Evolutionary conservation across 2,888 invertebrate genomes (phyloP), one percentile per base, ranked within the genome.

Genomic region (Lamellibrachia satsuma): DNA sequence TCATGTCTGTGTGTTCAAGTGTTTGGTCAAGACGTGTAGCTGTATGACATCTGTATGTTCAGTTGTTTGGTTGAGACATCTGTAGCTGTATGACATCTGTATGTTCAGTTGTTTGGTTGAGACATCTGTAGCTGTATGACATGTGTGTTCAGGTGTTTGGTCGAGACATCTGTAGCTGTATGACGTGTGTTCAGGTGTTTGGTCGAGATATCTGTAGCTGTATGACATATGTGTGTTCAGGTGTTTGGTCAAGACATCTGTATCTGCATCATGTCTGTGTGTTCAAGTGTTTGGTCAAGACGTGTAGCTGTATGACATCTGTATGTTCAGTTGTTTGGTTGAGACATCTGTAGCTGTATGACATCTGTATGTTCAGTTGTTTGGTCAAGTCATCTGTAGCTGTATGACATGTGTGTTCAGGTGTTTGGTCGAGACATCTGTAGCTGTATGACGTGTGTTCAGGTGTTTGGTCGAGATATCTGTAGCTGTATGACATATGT

Each of bases 181-280:
- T 75, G 75, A 75, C 22, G 75, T 75, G 75, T 75, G 75, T 75
- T 75, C 75, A 75, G 75, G 75, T 75, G 75, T 75, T 75, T 75
- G 75, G 75, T 75, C 22, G 15, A 75, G 75, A 75, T 2, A 75
- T 75, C 1, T 75, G 75, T 75, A 75, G 75, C 75, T 75, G 75
- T 75, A 22, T 75, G 75, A 75, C 75, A 75, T 75, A 2, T 75
- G 75, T 75, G 75, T 75, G 75, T 75, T 75, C 75, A 75, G 75
- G 75, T 75, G 75, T 75, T 75, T 75, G 75, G 75, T 75, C 75
- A 22, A 75, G 75, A 75, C 75, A 75, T 75, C 75, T 75, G 75
- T 75, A 75, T 15, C 75, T 75, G 75, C 22, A 15, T 75, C 22
- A 75, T 3, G 22, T 75, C 75, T 75, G 75, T 75, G 75, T 75